Base-by-base conservation (phyloP, 2,113 vertebrate species). In the Tetraodon nigroviridis region DNA sequence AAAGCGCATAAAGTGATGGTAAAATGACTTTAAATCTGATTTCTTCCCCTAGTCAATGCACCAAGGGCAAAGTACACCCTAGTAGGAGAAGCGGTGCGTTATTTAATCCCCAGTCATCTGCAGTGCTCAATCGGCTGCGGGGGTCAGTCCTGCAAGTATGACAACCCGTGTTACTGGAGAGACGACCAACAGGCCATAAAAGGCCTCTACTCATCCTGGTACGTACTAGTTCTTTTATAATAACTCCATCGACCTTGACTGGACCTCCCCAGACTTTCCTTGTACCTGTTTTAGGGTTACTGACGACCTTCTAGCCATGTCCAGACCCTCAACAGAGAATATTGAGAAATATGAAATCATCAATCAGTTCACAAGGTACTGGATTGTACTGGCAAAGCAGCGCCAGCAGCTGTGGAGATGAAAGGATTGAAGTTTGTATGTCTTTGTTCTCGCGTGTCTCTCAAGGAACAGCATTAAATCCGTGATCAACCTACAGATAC, bases 151-250 rank as follows among this genome's bases (percentile, higher is more conserved):
- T 98, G 95, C 92, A 98, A 97, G 79, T 98, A 97, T 2, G 95
- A 98, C 75, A 94, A 93, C 59, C 93, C 95, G 0, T 63, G 81
- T 20, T 88, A 88, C 58, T 97, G 95, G 95, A 92, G 89, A 0
- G 91, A 94, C 7, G 88, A 92, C 60, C 88, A 95, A 13, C 95
- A 98, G 82, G 95, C 93, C 51, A 81, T 98, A 22, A 91, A 84
- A 73, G 95, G 95, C 17, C 87, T 98, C 71, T 98, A 94, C 81
- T 98, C 95, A 0, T 96, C 95, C 51, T 98, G 95, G 95, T 98
- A 82, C 6, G 22, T 20, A 21, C 27, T 19, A 19, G 7, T 29
- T 13, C 19, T 51, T 17, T 17, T 48, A 48, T 3, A 7, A 48
- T 8, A 18, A 18, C 18, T 11, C n/a, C 2, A 4, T 20, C 11